phyloP scores from a whole-genome alignment of 1,140 invertebrate species.

The Trichonephila clavata region DNA sequence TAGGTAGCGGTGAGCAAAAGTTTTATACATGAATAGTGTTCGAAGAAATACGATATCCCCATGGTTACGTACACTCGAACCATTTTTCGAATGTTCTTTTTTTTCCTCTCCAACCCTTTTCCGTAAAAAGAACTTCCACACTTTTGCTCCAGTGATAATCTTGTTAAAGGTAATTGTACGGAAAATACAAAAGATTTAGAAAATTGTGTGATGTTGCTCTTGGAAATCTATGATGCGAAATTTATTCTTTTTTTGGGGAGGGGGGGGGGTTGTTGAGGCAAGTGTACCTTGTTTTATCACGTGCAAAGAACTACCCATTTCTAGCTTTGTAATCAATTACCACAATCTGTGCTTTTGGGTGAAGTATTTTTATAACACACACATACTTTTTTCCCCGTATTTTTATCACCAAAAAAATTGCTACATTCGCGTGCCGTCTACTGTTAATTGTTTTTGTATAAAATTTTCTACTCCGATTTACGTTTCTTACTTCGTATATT shows the following conservation, averaged over 20 bases:
- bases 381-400: too few relatives aligned
- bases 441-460: too few relatives aligned
- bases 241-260: neutral
- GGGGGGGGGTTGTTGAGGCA: too few relatives aligned
- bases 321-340: too few relatives aligned
- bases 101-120: neutral
- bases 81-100: neutral
- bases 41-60: constrained; percentile 7
- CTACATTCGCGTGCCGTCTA: too few relatives aligned
- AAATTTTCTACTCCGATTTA: too few relatives aligned
- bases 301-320: too few relatives aligned
- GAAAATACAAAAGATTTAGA: neutral
- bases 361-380: too few relatives aligned
- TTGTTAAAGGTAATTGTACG: constrained; percentile 30
- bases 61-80: neutral
- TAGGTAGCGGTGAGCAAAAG: neutral
- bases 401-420: too few relatives aligned
- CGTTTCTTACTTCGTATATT: too few relatives aligned
- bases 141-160: constrained; percentile 29
- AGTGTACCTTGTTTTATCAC: too few relatives aligned
- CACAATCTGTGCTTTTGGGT: too few relatives aligned
- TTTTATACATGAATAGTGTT: constrained; percentile 46
- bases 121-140: neutral
- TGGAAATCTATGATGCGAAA: neutral
- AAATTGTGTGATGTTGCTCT: neutral